phyloP scores from a whole-genome alignment of 2,888 invertebrate species.

The Lottia scabra region DNA sequence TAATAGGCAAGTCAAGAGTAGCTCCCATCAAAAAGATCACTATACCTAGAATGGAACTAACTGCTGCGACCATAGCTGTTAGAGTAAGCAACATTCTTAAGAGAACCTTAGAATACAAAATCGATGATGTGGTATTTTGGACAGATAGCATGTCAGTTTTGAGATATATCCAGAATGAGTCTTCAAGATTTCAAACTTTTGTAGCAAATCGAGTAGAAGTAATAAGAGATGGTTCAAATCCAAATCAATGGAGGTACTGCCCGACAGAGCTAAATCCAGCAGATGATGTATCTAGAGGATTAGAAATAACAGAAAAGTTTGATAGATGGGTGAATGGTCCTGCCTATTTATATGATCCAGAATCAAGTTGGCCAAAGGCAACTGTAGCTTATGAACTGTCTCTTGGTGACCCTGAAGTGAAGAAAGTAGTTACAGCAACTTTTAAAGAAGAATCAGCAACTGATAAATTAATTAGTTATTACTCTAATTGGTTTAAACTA shows the following conservation, averaged over 20 bases:
- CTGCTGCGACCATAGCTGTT: not conserved
- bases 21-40: slow-evolving; percentile 12
- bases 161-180: not conserved
- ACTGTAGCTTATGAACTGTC: too few relatives aligned
- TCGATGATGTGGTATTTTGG: not conserved
- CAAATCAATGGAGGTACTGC: not conserved
- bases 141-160: too few relatives aligned
- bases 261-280: not conserved
- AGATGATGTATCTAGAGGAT: slow-evolving; percentile 4
- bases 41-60: not conserved
- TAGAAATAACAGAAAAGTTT: not conserved
- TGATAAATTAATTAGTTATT: not conserved
- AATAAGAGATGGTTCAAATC: not conserved
- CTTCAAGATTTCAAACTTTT: not conserved
- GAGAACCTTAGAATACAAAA: not conserved
- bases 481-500: not conserved
- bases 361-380: not conserved
- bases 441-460: not conserved
- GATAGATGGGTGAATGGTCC: slow-evolving; percentile 18
- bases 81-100: not conserved
- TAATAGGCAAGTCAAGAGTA: not conserved
- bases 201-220: not conserved
- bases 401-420: slow-evolving; percentile 8
- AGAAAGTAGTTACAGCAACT: slow-evolving; percentile 6
- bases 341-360: not conserved